Base-by-base conservation (phyloP, 2,797 vertebrate species). In the Enteromius anoplus region DNA sequence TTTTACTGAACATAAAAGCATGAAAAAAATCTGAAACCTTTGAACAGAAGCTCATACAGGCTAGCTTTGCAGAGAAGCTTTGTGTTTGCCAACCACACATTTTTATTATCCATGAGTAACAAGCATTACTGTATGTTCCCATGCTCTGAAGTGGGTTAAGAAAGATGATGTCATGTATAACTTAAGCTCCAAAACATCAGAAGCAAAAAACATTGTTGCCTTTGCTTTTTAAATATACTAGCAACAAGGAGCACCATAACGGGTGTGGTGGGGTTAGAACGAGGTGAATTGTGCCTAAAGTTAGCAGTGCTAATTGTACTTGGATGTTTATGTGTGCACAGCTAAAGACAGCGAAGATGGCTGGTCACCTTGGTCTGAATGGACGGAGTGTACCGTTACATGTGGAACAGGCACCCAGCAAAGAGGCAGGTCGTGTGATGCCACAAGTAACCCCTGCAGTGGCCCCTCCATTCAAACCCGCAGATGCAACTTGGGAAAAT, bases 291-390 rank as follows among this genome's bases (percentile, higher is more conserved):
- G 12, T 62, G 37, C n/a, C 12, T 29, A 6, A 71, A 4, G 82
- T 23, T 60, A 19, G n/a, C 47, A 6, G 17, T 26, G 37, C n/a
- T 80, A 75, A 75, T 51, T 71, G 3, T 76, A 26, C 64, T 79
- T 86, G 34, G 84, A 51, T 17, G 58, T 82, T 40, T 64, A 6
- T 75, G 40, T 75, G 49, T 69, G 37, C 91, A 15, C 87, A 97
- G 95, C 93, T 81, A 90, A 89, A 69, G 96, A 96, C 85, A 93
- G 94, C 0, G 97, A 98, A 64, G 96, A 98, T 19, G 97, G 96
- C 85, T 99, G 98, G 98, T 99, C 98, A 5, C 98, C 97, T 0
- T 99, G 98, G 98, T 98, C 98, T 0, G 98, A 99, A 89, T 99
- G 98, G 98, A 99, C 98, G 0, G 95, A 98, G 88, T 99, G 98